Evolutionary conservation across 2,113 vertebrate genomes (phyloP), one percentile per base, ranked within the genome.

Genomic region (Thamnaconus septentrionalis): DNA sequence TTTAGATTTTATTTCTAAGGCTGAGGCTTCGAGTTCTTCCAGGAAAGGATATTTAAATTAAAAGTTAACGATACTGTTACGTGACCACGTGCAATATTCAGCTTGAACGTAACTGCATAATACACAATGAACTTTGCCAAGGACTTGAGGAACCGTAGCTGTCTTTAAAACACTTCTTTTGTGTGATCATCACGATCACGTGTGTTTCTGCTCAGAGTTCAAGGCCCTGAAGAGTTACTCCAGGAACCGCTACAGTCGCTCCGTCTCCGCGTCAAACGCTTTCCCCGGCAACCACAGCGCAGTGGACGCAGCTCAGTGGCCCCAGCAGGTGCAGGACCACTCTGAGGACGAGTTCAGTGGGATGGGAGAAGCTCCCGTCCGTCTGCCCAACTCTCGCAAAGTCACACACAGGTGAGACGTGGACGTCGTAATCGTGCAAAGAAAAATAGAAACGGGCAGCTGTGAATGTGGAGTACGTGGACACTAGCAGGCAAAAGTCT

Each of bases 281-380:
- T 87, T 86, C 82, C 87, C 77, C 0, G 89, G 69, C 8, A 96
- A 96, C 85, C 44, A 81, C 64, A 95, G 88, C 86, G 83, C 77
- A 51, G 48, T 70, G 53, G 80, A 59, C 9, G 76, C 41, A 43
- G 72, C 59, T 4, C 0, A 4, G 57, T 75, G 48, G 74, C 8
- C 66, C 8, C 80, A 44, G 75, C 73, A 7, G 82, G 5, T 0
- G 59, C 85, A 3, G 87, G 93, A 3, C 61, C 78, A 94, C 7
- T 80, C 85, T 7, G 94, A 96, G 5, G 94, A 91, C 0, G 93
- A 95, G 43, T 96, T 92, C 79, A 98, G 96, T 41, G 97, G 97
- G 48, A 93, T 93, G 3, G 96, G 93, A 0, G 90, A 89, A 0
- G 85, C 86, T 55, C 88, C 92, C 7, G 84, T 61, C 6, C 7